phyloP scores from a whole-genome alignment of 2,113 vertebrate species.

The Daphoenositta chrysoptera region DNA sequence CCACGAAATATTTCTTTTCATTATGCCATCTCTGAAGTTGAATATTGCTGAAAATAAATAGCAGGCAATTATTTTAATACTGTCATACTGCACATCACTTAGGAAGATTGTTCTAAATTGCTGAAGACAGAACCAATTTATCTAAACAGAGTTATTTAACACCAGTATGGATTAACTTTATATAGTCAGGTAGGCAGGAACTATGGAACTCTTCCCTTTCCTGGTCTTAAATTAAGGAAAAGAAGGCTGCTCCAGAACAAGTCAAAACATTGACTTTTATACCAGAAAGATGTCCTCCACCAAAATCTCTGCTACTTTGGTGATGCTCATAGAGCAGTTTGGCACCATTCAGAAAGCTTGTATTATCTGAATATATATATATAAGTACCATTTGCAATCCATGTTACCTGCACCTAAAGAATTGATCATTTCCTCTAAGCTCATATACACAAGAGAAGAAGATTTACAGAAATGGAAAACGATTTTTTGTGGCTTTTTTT shows the following conservation, averaged over 20 bases:
- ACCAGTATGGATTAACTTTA: background rate
- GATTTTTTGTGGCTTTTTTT: background rate
- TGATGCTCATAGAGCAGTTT: background rate
- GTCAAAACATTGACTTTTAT: background rate
- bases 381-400: background rate
- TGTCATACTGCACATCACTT: slow-evolving; percentile 27
- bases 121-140: slow-evolving; percentile 35
- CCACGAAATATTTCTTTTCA: background rate
- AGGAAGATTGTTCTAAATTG: slow-evolving; percentile 49
- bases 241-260: background rate
- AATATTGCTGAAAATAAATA: slow-evolving; percentile 54
- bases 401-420: background rate
- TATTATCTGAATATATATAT: background rate
- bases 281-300: background rate
- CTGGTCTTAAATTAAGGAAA: background rate
- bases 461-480: background rate
- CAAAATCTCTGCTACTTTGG: background rate
- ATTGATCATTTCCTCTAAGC: background rate
- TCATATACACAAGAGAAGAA: background rate
- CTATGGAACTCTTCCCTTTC: background rate
- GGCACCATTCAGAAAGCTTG: background rate
- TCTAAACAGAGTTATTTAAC: slow-evolving; percentile 42
- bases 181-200: background rate
- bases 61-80: slow-evolving; percentile 59
- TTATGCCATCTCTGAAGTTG: slow-evolving; percentile 33